Percentiles rank a stretch among this genome's conserved stretches.
Conservation (phyloP, 2,888 invertebrate genomes). For the Drosophila kanekoi region DNA sequence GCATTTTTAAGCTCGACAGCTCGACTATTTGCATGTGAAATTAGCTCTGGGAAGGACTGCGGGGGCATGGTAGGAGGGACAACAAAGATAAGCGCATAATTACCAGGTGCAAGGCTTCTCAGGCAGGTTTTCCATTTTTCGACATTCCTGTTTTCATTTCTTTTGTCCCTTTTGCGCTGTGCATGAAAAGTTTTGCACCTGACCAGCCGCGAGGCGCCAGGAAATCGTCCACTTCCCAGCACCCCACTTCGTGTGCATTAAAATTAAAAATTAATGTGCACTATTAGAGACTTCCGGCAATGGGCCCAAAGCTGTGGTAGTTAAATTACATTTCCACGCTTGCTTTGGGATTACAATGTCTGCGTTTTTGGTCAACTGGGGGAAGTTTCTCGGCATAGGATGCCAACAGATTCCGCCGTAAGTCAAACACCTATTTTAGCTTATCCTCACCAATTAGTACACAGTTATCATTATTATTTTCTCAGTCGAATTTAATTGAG, state of each 20-base stretch:
- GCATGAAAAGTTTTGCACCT: slow-evolving; percentile 36
- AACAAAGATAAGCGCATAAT: slow-evolving; percentile 72
- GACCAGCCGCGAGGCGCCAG: slow-evolving; percentile 31
- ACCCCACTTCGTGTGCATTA: slow-evolving; percentile 15
- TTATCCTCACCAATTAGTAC: background rate
- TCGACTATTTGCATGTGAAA: slow-evolving; percentile 64
- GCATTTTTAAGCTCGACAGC: slow-evolving; percentile 39
- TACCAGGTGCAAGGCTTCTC: slow-evolving; percentile 50
- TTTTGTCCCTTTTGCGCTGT: background rate
- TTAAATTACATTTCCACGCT: slow-evolving; percentile 47
- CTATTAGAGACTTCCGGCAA: slow-evolving; percentile 55
- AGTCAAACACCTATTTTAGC: background rate
- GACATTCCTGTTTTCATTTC: slow-evolving; percentile 8
- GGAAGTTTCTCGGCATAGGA: slow-evolving; percentile 13
- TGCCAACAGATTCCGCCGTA: slow-evolving; percentile 1
- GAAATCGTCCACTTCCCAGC: slow-evolving; percentile 28
- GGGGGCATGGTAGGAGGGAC: slow-evolving; percentile 36
- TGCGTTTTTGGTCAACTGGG: background rate
- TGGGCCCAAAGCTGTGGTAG: slow-evolving; percentile 21
- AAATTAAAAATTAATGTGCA: slow-evolving; percentile 70
- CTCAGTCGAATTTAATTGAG: background rate
- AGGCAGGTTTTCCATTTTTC: slow-evolving; percentile 9
- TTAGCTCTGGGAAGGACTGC: slow-evolving; percentile 32
- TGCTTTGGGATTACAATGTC: slow-evolving; percentile 9
- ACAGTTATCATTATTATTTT: slow-evolving; percentile 11